Conservation (phyloP, 2,888 invertebrate species). For the Lithophane ornitopus region DNA sequence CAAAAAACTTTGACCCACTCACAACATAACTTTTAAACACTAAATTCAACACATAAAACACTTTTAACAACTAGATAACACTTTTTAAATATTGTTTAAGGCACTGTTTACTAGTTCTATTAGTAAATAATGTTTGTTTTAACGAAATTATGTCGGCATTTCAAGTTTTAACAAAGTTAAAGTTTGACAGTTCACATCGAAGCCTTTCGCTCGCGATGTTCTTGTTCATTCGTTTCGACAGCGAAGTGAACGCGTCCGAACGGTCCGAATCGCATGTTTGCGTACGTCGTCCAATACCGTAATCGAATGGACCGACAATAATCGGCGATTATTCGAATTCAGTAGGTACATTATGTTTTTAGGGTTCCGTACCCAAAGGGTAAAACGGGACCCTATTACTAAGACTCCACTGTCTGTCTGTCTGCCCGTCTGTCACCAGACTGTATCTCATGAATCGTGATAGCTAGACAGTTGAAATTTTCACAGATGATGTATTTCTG, state of each 20-base stretch:
- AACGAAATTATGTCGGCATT: constrained; percentile 69
- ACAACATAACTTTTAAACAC: constrained; percentile 65
- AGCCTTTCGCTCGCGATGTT: constrained; percentile 69
- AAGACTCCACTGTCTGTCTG: no score
- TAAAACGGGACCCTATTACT: no score
- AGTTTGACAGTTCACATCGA: constrained; percentile 73
- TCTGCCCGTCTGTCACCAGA: no score
- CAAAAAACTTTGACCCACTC: constrained; percentile 67
- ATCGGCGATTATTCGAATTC: neutral
- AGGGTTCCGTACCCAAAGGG: no score
- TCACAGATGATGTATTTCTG: no score
- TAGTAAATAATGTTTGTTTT: constrained; percentile 70
- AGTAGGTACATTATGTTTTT: no score
- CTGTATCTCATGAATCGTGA: no score
- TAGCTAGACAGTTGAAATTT: no score
- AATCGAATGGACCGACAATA: neutral
- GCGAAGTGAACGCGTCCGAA: constrained; percentile 53
- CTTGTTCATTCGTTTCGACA: constrained; percentile 62
- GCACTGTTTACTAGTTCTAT: constrained; percentile 66
- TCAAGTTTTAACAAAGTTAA: constrained; percentile 69
- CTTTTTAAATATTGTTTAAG: constrained; percentile 54
- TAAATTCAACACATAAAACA: constrained; percentile 54
- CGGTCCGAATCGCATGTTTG: constrained; percentile 54
- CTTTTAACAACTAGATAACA: constrained; percentile 57
- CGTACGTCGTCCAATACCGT: no score